These are phyloP conservation scores for Metellina segmentata DNA, from an alignment of 2,888 invertebrate genomes.

Conservation along the genomic window DNA sequence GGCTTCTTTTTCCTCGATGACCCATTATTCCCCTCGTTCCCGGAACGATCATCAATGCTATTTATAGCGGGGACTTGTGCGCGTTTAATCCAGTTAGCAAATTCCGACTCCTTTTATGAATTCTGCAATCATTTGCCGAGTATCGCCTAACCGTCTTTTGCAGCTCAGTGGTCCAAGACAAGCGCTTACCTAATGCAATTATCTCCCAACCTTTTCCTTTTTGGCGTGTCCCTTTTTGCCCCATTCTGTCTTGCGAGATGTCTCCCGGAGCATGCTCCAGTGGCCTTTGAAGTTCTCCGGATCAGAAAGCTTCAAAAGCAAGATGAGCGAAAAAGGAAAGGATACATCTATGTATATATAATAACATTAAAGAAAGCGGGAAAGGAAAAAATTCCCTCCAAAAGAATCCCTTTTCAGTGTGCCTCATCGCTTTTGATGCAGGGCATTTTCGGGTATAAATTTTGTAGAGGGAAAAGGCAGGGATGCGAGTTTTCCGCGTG, in stretches of 20 bases:
- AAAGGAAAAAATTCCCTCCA: slow-evolving; percentile 5
- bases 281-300: slow-evolving; percentile 38
- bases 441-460: slow-evolving; percentile 23
- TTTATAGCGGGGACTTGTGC: slow-evolving; percentile 13
- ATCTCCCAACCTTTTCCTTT: slow-evolving; percentile 17
- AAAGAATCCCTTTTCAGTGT: slow-evolving; percentile 32
- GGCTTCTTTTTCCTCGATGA: slow-evolving; percentile 5
- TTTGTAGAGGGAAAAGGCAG: background rate
- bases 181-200: slow-evolving; percentile 58
- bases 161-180: slow-evolving; percentile 63
- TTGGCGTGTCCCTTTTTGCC: background rate
- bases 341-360: slow-evolving; percentile 6
- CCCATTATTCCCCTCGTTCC: background rate
- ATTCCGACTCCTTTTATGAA: slow-evolving; percentile 51
- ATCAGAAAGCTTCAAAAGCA: slow-evolving; percentile 8
- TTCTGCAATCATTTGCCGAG: slow-evolving; percentile 61
- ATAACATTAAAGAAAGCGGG: slow-evolving; percentile 2
- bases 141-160: slow-evolving; percentile 51
- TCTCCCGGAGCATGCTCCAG: slow-evolving; percentile 33
- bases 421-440: slow-evolving; percentile 22
- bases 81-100: slow-evolving; percentile 56
- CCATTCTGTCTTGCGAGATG: slow-evolving; percentile 10
- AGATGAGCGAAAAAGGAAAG: slow-evolving; percentile 10
- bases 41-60: slow-evolving; percentile 27
- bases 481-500: background rate